A percentile compares a stretch with the other conserved stretches of the same genome.
These are phyloP conservation scores for Xenus cinereus DNA, from an alignment of 2,113 vertebrate species.

Conservation along the genomic window DNA sequence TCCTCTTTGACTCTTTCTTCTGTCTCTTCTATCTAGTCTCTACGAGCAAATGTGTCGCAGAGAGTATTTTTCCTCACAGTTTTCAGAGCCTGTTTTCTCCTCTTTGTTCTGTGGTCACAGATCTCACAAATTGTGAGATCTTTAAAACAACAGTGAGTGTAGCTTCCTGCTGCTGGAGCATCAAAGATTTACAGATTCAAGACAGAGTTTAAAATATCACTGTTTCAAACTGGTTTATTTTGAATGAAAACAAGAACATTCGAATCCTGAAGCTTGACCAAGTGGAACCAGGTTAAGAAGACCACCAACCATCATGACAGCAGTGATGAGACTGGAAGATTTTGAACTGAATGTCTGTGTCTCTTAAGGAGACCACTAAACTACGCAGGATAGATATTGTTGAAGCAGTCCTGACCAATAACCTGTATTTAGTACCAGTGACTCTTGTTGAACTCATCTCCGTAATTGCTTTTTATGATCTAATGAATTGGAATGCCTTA, in stretches of 20 bases:
- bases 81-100: not conserved
- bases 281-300: not conserved
- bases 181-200: not conserved
- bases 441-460: not conserved
- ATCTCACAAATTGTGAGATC: not conserved
- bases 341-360: not conserved
- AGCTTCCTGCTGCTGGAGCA: not conserved
- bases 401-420: not conserved
- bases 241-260: not conserved
- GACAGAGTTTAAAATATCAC: not conserved
- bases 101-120: not conserved
- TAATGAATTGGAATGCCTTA: not conserved
- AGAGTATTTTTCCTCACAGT: not conserved
- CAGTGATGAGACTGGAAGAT: not conserved
- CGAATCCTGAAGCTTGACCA: not conserved
- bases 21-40: not conserved
- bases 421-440: not conserved
- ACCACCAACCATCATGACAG: not conserved
- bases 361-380: not conserved
- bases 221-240: not conserved
- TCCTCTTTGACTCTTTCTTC: not conserved
- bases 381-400: not conserved
- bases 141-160: not conserved
- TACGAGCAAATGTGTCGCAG: not conserved
- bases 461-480: constrained; percentile 20